Conservation (phyloP, 2,113 vertebrate species). For the Gallinago paraguaiae region DNA sequence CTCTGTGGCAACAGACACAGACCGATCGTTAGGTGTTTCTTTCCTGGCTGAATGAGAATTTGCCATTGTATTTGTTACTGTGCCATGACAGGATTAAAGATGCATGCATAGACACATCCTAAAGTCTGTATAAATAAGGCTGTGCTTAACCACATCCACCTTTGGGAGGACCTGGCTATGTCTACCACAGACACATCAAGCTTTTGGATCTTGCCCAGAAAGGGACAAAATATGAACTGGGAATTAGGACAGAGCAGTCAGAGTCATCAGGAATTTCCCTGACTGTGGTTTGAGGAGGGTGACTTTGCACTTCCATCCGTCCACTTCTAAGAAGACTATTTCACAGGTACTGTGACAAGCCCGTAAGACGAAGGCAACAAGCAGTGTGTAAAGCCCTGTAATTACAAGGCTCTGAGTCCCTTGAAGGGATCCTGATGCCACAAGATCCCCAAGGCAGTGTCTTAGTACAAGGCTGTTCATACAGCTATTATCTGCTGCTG, state of each 20-base stretch:
- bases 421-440: background rate
- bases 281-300: background rate
- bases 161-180: background rate
- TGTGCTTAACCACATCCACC: background rate
- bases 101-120: background rate
- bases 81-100: background rate
- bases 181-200: background rate
- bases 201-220: background rate
- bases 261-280: background rate
- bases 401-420: background rate
- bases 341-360: background rate
- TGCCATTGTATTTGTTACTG: background rate
- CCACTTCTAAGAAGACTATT: background rate
- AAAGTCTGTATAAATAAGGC: background rate
- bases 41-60: background rate
- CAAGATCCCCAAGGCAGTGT: background rate
- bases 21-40: background rate
- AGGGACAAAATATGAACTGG: background rate
- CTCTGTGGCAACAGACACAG: rapidly evolving
- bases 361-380: background rate
- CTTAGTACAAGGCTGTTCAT: background rate
- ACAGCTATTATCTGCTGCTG: background rate
- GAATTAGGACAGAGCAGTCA: background rate
- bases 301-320: background rate
- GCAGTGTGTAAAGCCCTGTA: background rate